These are phyloP conservation scores for Oscheius myriophilus DNA, from an alignment of 2,888 invertebrate species.

Conservation along the genomic window DNA sequence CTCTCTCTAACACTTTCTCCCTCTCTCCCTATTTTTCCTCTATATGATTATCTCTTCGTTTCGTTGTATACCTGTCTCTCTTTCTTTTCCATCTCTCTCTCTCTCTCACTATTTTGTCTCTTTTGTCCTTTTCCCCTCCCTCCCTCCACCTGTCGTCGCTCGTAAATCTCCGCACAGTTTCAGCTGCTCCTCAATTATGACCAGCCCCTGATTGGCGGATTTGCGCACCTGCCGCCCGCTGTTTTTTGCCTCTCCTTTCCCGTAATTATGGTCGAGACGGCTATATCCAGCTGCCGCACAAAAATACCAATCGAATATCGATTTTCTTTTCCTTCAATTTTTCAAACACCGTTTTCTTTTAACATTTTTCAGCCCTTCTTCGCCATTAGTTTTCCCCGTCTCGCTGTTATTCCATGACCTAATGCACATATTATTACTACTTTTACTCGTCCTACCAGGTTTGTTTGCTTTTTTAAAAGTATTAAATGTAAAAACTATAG, in stretches of 20 bases:
- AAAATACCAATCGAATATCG: not conserved
- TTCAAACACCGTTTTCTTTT: not conserved
- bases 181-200: conserved; percentile 16
- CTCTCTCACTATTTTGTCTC: no score
- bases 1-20: no score
- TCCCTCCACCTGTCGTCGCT: not conserved
- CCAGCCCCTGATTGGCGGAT: conserved; percentile 26
- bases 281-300: not conserved
- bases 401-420: conserved; percentile 13
- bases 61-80: no score
- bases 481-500: no score
- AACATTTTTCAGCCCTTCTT: not conserved
- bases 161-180: conserved; percentile 7
- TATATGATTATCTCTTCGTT: no score
- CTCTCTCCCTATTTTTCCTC: no score
- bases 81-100: no score
- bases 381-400: conserved; percentile 5
- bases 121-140: conserved; percentile 5
- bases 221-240: conserved; percentile 21
- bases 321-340: not conserved
- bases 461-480: not conserved
- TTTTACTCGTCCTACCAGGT: conserved; percentile 16
- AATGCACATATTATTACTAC: conserved; percentile 5
- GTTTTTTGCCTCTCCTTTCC: conserved; percentile 13
- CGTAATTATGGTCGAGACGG: conserved; percentile 1